Base-by-base conservation (phyloP, 2,797 vertebrate species). In the Gobionotothen gibberifrons region DNA sequence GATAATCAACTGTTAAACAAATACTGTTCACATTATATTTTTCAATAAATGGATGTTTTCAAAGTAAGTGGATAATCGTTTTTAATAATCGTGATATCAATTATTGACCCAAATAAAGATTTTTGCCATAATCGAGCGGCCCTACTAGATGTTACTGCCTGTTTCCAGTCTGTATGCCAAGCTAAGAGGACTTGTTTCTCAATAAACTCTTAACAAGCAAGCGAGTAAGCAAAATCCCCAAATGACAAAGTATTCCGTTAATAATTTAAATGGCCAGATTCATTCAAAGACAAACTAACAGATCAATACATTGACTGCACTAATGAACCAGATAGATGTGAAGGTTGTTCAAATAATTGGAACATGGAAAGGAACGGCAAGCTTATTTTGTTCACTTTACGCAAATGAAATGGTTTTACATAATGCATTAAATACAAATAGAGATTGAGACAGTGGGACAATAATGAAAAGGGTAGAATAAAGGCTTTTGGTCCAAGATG, bases 401-500 rank as follows among this genome's bases (percentile, higher is more conserved):
- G 44, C 54, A 51, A 36, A 14, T 65, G 5, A 56, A 69, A 19
- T 26, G 44, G 26, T 65, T 59, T 60, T 39, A 36, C 26, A 11
- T 16, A 49, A 40, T 16, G 0, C 21, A 57, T 19, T 39, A 42
- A 66, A 49, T 52, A 44, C 26, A 26, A 26, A 57, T 9, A 19
- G 19, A 44, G 19, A 46, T 15, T 10, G 11, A 29, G 12, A 74
- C 21, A 62, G 40, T 14, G 11, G 19, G 15, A 22, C 9, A 46
- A 15, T 43, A 47, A 6, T 46, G 2, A 6, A 26, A 6, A 39
- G 6, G 22, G 44, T 53, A n/a, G 8, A 57, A 46, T 69, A 6
- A 57, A 40, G 52, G 40, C 19, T n/a, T 26, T 19, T 66, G 40
- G 22, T 66, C 16, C 10, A 21, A 14, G 22, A 72, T 58, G 61